Evolutionary conservation across 2,888 invertebrate genomes (phyloP), one percentile per base, ranked within the genome.

Genomic region (Liopterus haemorrhoidalis): DNA sequence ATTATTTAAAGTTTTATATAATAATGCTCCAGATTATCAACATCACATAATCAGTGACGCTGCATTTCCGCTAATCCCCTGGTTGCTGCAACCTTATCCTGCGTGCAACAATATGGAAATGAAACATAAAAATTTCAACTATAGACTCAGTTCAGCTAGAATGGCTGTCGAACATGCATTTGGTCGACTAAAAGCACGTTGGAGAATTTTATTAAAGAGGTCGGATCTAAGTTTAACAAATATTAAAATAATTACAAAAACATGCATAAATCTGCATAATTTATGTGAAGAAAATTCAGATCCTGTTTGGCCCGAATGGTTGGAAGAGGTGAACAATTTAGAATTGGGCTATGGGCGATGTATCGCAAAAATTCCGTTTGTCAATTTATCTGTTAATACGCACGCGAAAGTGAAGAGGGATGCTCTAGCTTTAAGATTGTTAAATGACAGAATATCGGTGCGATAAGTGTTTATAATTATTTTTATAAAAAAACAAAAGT

Each of bases 131-230:
- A 48, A 48, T 39, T 46, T 38, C 36, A 48, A 48, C 25, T 46
- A 46, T n/a, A 35, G 39, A n/a, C 11, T 45, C 15, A 46, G 45
- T 11, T 31, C 31, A 16, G 48, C 45, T 24, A 8, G 48, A n/a
- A 48, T 36, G 48, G 19, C 25, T 2, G 41, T 46, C 5, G 48
- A 48, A 21, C 33, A 45, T 15, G 40, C 48, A 3, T 46, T 48
- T 21, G 39, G 45, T 25, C 18, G 45, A 27, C 25, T 46, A 22
- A 46, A 48, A 27, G 48, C 37, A n/a, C 25, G 48, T 5, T 46
- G 38, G 38, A 21, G 48, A n/a, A 32, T 39, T 16, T 19, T 48
- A 22, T 18, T 46, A 6, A 48, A 48, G 18, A 11, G 40, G 28
- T 11, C 45, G 9, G 36, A 48, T 31, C 20, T 39, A 4, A 21